A percentile compares a stretch with the other conserved stretches of the same genome.
Evolutionary conservation across 2,797 vertebrate genomes (phyloP).

Genomic region (Alectoris magna): DNA sequence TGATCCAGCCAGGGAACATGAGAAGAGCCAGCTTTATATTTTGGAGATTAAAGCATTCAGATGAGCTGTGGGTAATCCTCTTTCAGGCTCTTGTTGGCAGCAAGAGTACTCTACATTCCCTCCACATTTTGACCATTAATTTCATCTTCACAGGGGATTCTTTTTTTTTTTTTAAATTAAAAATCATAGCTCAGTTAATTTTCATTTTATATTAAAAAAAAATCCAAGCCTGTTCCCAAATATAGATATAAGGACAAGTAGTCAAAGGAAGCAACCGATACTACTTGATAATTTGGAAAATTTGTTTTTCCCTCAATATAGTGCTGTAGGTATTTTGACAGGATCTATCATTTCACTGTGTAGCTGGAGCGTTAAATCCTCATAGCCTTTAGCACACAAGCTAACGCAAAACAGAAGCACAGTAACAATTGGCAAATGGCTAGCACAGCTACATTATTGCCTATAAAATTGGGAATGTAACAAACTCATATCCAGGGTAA

Average conservation of each 20-base stretch:
- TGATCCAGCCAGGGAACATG: neutral
- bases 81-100: conserved; percentile 13
- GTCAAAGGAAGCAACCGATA: neutral
- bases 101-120: neutral
- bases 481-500: conserved; percentile 59
- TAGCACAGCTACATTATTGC: conserved; percentile 73
- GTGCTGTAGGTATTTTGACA: neutral
- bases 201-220: neutral
- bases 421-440: conserved; percentile 55
- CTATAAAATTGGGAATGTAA: conserved; percentile 56
- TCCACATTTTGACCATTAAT: neutral
- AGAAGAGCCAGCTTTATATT: conserved; percentile 9
- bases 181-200: neutral
- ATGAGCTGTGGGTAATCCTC: conserved; percentile 27
- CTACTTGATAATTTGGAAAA: neutral
- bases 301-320: neutral
- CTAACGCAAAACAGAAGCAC: neutral
- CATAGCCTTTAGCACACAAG: neutral
- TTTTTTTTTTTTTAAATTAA: too few relatives aligned
- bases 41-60: conserved; percentile 25
- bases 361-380: conserved; percentile 32
- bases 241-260: neutral
- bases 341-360: conserved; percentile 2
- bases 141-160: neutral
- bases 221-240: neutral